Evolutionary conservation across 2,113 vertebrate genomes (phyloP).

Genomic region (Scomber japonicus): DNA sequence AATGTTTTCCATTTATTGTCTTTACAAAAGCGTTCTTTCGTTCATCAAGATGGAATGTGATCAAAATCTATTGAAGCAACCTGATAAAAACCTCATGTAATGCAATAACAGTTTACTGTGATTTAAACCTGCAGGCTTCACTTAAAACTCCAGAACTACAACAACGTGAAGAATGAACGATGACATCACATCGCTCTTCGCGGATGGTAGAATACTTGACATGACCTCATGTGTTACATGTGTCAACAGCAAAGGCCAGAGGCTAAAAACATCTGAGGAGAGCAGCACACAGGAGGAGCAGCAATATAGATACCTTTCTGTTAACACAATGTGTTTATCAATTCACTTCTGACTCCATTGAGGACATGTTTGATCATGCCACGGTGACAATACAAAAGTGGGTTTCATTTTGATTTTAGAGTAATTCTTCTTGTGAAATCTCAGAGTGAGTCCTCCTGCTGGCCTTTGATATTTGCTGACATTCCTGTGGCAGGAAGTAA

Average conservation of each 20-base stretch:
- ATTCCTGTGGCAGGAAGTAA: constrained; percentile 42
- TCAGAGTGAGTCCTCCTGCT: neutral
- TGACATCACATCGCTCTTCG: constrained; percentile 11
- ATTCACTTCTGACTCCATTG: neutral
- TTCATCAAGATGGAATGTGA: too few relatives aligned
- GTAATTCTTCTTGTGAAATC: neutral
- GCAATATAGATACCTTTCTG: neutral
- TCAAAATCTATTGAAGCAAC: too few relatives aligned
- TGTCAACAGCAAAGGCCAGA: constrained; percentile 5
- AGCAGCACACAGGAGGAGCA: neutral
- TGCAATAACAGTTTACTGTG: constrained; percentile 2
- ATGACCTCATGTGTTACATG: constrained; percentile 13
- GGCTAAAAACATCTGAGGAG: constrained; percentile 8
- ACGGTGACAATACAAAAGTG: neutral
- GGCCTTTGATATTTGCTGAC: neutral
- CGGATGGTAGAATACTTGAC: neutral
- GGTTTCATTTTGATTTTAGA: neutral
- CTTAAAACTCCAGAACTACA: neutral
- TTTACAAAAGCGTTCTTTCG: too few relatives aligned
- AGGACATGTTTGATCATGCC: neutral
- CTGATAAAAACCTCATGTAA: constrained; percentile 4
- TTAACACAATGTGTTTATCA: neutral
- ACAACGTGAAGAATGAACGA: constrained; percentile 2
- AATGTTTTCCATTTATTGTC: too few relatives aligned
- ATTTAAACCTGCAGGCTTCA: constrained; percentile 14